phyloP scores from a whole-genome alignment of 2,888 invertebrate species.

The Sminthurides aquaticus region DNA sequence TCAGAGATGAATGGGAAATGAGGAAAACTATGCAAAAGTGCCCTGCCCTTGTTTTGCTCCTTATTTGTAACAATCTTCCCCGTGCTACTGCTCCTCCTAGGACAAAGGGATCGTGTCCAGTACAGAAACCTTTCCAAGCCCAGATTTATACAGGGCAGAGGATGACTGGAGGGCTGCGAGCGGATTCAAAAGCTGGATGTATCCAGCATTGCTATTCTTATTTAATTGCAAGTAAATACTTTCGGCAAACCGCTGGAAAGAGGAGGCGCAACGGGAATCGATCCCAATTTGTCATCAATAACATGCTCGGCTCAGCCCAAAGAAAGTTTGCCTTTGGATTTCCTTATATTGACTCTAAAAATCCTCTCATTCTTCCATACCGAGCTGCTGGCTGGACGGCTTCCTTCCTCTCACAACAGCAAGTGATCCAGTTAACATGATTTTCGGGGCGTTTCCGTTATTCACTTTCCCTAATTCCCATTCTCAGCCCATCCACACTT shows the following conservation, averaged over 20 bases:
- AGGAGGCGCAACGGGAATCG: background rate
- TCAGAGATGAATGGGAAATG: too few relatives aligned
- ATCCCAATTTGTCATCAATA: background rate
- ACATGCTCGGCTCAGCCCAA: background rate
- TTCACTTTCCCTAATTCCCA: background rate
- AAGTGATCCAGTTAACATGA: background rate
- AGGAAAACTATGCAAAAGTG: background rate
- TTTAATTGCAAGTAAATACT: background rate
- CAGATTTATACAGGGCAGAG: too few relatives aligned
- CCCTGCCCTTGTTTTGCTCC: slow-evolving; percentile 13
- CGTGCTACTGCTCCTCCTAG: slow-evolving; percentile 18
- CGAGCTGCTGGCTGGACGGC: too few relatives aligned
- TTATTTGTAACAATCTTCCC: slow-evolving; percentile 3
- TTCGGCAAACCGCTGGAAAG: background rate
- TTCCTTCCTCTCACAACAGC: background rate
- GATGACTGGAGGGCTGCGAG: too few relatives aligned
- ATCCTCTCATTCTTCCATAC: too few relatives aligned
- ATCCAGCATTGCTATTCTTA: background rate
- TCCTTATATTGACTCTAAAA: background rate
- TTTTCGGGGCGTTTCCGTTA: background rate
- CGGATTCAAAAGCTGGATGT: background rate
- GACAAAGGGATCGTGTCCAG: background rate
- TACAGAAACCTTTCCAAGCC: background rate
- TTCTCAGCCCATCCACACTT: background rate
- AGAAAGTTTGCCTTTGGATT: background rate